These are phyloP conservation scores for Calephelis virginiensis DNA, from an alignment of 1,140 invertebrate genomes.

Conservation along the genomic window DNA sequence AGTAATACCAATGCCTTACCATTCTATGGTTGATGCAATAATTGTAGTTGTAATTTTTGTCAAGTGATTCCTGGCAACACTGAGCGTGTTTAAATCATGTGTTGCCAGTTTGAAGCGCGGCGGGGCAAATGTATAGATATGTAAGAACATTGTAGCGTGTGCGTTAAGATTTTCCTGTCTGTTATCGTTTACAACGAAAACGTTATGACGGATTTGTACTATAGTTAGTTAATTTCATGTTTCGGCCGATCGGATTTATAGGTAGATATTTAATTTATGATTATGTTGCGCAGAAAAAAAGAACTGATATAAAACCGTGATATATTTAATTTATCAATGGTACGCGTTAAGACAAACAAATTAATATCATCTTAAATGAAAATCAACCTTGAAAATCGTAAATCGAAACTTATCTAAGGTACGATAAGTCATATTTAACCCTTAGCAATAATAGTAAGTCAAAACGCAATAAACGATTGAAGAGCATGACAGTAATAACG, in stretches of 20 bases:
- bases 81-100: neutral
- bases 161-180: slow-evolving; percentile 15
- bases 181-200: slow-evolving; percentile 23
- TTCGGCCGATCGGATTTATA: slow-evolving; percentile 26
- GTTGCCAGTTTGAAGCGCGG: slow-evolving; percentile 35
- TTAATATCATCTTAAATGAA: no score
- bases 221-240: slow-evolving; percentile 47
- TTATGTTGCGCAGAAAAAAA: neutral
- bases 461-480: neutral
- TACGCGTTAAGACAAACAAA: no score
- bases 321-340: no score
- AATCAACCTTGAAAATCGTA: no score
- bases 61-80: slow-evolving; percentile 1
- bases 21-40: slow-evolving; percentile 13
- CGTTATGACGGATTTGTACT: slow-evolving; percentile 35
- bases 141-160: slow-evolving; percentile 32
- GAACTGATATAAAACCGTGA: no score
- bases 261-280: slow-evolving; percentile 25
- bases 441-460: no score
- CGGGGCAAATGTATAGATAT: slow-evolving; percentile 41
- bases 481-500: neutral
- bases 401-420: no score
- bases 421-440: no score
- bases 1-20: slow-evolving; percentile 15
- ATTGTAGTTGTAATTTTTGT: slow-evolving; percentile 14